A percentile compares a stretch with the other conserved stretches of the same genome.
phyloP scores from a whole-genome alignment of 2,113 vertebrate genomes.

The Gobiocypris rarus region DNA sequence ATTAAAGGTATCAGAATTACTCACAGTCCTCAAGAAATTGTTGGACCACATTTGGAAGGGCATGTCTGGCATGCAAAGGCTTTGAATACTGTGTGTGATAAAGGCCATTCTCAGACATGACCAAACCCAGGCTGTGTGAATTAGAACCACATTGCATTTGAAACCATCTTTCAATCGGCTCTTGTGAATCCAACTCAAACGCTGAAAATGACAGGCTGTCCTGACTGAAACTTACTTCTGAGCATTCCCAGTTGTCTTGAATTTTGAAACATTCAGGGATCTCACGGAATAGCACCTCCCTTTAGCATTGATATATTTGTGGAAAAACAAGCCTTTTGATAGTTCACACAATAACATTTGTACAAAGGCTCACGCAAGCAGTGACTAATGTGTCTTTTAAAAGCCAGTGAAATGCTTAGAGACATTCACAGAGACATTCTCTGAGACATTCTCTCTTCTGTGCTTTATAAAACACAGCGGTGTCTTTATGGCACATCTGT shows the following conservation, averaged over 20 bases:
- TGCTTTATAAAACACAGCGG: constrained; percentile 30
- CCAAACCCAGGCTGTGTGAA: constrained; percentile 55
- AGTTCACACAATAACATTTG: constrained; percentile 49
- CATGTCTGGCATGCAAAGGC: constrained; percentile 58
- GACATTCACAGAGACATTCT: constrained; percentile 5
- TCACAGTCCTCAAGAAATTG: constrained; percentile 49
- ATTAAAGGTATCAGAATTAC: constrained; percentile 61
- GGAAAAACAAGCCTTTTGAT: constrained; percentile 49
- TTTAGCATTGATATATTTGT: constrained; percentile 48
- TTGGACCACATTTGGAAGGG: constrained; percentile 56
- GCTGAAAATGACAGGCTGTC: constrained; percentile 57
- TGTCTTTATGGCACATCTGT: constrained; percentile 53
- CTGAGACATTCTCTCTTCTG: constrained; percentile 20
- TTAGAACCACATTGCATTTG: constrained; percentile 63
- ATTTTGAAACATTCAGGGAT: constrained; percentile 54
- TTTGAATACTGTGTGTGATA: constrained; percentile 58
- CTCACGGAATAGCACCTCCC: constrained; percentile 61
- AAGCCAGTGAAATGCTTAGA: constrained; percentile 31
- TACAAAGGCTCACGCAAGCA: constrained; percentile 40
- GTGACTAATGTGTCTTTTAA: constrained; percentile 53
- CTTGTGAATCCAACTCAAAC: constrained; percentile 55
- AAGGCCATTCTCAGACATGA: constrained; percentile 57
- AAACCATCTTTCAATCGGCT: constrained; percentile 55
- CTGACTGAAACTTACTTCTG: constrained; percentile 51
- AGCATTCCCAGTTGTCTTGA: constrained; percentile 53